Evolutionary conservation across 2,797 vertebrate species (phyloP).

Genomic region (Galago senegalensis): DNA sequence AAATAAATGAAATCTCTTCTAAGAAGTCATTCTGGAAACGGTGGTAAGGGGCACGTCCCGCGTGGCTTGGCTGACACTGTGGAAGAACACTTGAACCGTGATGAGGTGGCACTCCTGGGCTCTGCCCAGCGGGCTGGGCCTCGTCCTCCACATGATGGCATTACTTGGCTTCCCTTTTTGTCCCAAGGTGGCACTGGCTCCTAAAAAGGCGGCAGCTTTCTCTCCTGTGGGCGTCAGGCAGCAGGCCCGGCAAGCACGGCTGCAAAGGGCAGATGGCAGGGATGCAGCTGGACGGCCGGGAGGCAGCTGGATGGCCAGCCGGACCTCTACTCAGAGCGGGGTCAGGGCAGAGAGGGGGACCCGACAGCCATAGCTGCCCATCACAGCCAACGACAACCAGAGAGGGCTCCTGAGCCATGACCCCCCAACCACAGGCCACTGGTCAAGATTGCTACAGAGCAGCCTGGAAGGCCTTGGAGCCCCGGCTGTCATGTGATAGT

Average conservation of each 20-base stretch:
- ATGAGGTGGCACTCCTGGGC: constrained; percentile 69
- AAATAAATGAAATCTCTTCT: constrained; percentile 83
- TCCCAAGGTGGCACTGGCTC: constrained; percentile 90
- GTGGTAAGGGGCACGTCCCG: neutral
- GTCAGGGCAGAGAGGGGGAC: rapidly evolving
- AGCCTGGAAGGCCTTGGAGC: neutral
- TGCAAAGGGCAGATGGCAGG: constrained; percentile 70
- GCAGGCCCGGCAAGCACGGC: constrained; percentile 91
- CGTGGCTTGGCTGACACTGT: neutral
- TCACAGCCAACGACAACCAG: neutral
- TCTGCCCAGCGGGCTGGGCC: constrained; percentile 26
- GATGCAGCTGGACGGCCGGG: rapidly evolving
- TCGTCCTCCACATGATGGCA: constrained; percentile 92
- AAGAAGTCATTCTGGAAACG: constrained; percentile 49
- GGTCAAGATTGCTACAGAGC: too few relatives aligned
- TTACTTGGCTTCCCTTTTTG: constrained; percentile 90
- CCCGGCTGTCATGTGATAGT: neutral
- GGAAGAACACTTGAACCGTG: constrained; percentile 80
- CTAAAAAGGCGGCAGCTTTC: constrained; percentile 90
- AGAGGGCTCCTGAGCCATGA: neutral
- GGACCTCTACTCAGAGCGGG: too few relatives aligned
- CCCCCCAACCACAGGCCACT: neutral
- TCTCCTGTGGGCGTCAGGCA: constrained; percentile 90
- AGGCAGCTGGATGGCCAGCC: rapidly evolving
- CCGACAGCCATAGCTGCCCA: too few relatives aligned